Conservation (phyloP, 2,113 vertebrate species). For the Ranitomeya variabilis region DNA sequence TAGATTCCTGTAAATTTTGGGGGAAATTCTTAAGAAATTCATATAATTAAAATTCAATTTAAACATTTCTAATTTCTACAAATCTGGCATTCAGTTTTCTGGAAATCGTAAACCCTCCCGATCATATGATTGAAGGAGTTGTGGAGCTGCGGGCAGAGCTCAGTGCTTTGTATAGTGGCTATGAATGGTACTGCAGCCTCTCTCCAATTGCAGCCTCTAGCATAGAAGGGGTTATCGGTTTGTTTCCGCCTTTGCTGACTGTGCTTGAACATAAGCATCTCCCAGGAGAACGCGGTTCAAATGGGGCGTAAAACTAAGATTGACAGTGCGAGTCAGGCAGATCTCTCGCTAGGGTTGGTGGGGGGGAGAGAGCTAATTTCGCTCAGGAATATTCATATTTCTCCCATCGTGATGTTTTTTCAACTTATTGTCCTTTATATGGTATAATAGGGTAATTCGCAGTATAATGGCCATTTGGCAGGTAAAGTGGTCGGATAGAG, state of each 20-base stretch:
- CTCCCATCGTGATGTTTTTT: not conserved
- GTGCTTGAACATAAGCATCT: conserved; percentile 42
- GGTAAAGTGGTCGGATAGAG: not conserved
- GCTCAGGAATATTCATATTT: conserved; percentile 33
- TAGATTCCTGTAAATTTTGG: too few relatives aligned
- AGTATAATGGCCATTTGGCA: not conserved
- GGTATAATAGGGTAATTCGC: not conserved
- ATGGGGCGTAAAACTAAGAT: conserved; percentile 54
- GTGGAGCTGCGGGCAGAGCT: too few relatives aligned
- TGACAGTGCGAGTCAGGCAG: conserved; percentile 36
- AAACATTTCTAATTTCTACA: too few relatives aligned
- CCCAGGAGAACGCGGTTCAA: conserved; percentile 32
- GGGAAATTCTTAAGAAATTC: too few relatives aligned
- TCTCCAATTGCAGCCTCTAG: not conserved
- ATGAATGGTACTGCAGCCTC: not conserved
- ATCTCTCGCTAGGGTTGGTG: not conserved
- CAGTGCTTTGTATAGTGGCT: too few relatives aligned
- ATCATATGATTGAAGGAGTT: too few relatives aligned
- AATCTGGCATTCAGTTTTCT: too few relatives aligned
- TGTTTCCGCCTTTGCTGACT: conserved; percentile 17
- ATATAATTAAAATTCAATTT: too few relatives aligned
- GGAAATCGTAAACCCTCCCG: too few relatives aligned
- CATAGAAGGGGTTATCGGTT: conserved; percentile 16
- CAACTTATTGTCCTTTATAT: not conserved
- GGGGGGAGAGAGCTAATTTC: not conserved